Evolutionary conservation across 2,888 invertebrate genomes (phyloP).

Genomic region (Zaprionus bogoriensis): DNA sequence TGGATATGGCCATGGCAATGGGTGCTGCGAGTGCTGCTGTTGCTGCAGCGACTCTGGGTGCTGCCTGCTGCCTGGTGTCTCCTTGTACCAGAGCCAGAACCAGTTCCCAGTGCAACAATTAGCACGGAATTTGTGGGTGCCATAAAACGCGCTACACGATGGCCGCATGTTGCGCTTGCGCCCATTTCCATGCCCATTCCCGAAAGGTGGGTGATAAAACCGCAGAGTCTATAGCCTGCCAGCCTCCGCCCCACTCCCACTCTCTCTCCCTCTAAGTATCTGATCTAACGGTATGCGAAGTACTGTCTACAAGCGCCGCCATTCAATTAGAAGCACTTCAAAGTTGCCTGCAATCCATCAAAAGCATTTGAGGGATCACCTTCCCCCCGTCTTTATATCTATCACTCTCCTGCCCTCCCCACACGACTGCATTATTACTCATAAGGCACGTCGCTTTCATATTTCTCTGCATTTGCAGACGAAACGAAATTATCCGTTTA

Average conservation of each 20-base stretch:
- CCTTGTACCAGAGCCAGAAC: constrained; percentile 33
- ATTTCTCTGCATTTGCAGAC: constrained; percentile 60
- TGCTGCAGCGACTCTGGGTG: no score
- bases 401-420: not conserved
- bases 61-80: constrained; percentile 25
- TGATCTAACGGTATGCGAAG: constrained; percentile 30
- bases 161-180: constrained; percentile 62
- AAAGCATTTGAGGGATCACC: constrained; percentile 13
- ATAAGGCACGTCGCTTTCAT: constrained; percentile 34
- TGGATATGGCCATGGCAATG: constrained; percentile 56
- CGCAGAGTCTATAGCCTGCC: constrained; percentile 25
- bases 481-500: constrained; percentile 75
- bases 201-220: constrained; percentile 50
- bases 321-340: constrained; percentile 69
- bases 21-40: no score
- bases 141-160: constrained; percentile 74
- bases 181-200: constrained; percentile 55
- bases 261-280: not conserved
- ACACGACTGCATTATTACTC: constrained; percentile 37
- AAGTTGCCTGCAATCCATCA: constrained; percentile 57
- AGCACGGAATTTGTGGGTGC: constrained; percentile 78
- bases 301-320: constrained; percentile 42
- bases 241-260: not conserved
- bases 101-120: constrained; percentile 74
- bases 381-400: not conserved